Evolutionary conservation across 1,140 invertebrate species (phyloP).

Genomic region (Mylabris phalerata): DNA sequence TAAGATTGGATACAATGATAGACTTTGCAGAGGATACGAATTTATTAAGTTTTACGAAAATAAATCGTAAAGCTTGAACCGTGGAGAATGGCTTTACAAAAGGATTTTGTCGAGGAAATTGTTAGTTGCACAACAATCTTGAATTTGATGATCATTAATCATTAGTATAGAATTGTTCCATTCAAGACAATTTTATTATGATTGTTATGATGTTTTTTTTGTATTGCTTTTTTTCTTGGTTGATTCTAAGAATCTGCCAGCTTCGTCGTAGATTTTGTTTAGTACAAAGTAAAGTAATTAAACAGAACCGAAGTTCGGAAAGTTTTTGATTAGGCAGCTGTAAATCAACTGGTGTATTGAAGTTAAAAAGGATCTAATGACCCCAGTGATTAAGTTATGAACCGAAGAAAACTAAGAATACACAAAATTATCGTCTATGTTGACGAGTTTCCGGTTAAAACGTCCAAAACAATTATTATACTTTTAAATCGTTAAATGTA

Average conservation of each 20-base stretch:
- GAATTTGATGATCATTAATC: too few relatives aligned
- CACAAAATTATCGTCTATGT: slow-evolving; percentile 12
- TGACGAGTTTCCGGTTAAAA: slow-evolving; percentile 6
- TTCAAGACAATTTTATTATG: too few relatives aligned
- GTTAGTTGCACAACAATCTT: too few relatives aligned
- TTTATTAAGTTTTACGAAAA: too few relatives aligned
- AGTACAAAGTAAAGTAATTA: slow-evolving; percentile 33
- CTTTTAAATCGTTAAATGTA: slow-evolving; percentile 12
- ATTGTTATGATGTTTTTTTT: too few relatives aligned
- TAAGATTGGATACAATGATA: too few relatives aligned
- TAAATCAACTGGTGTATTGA: slow-evolving; percentile 30
- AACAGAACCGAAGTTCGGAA: slow-evolving; percentile 29
- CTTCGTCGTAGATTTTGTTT: slow-evolving; percentile 15
- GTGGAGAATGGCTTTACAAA: too few relatives aligned
- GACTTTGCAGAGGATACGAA: too few relatives aligned
- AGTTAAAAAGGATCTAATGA: slow-evolving; percentile 31
- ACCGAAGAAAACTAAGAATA: slow-evolving; percentile 14
- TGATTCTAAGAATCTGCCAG: slow-evolving; percentile 11
- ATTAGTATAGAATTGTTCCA: too few relatives aligned
- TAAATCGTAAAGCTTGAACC: too few relatives aligned
- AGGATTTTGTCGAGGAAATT: too few relatives aligned
- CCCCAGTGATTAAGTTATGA: slow-evolving; percentile 30
- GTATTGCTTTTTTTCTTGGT: slow-evolving; percentile 6
- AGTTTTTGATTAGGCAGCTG: slow-evolving; percentile 31
- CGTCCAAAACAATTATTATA: slow-evolving; percentile 15